Conservation (phyloP, 2,797 vertebrate species). For the Philypnodon macrostomus region DNA sequence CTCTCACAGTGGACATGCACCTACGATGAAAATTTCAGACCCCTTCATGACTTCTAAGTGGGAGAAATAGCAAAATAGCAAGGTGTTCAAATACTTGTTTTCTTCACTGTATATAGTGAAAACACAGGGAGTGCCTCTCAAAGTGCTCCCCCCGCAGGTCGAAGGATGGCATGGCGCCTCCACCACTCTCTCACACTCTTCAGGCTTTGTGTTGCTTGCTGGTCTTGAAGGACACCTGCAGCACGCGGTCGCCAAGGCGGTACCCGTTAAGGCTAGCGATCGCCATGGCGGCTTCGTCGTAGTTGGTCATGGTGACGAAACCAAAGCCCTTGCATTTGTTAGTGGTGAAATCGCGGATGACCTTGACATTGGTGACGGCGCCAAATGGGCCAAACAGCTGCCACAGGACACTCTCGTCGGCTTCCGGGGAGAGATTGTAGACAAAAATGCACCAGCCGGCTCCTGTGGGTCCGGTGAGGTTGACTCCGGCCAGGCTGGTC, state of each 20-base stretch:
- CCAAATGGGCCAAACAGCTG: constrained; percentile 98
- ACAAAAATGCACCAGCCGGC: constrained; percentile 98
- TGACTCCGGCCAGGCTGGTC: constrained; percentile 91
- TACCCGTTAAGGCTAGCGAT: constrained; percentile 97
- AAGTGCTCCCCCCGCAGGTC: constrained; percentile 63
- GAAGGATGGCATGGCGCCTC: constrained; percentile 58
- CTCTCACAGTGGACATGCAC: too few relatives aligned
- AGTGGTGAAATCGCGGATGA: constrained; percentile 96
- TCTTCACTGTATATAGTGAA: constrained; percentile 81
- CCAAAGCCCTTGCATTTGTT: constrained; percentile 99
- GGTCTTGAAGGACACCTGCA: constrained; percentile 99
- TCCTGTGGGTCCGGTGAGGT: constrained; percentile 85
- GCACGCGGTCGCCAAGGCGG: constrained; percentile 92
- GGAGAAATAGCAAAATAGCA: too few relatives aligned
- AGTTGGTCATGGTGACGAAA: constrained; percentile 99
- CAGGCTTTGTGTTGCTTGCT: constrained; percentile 98
- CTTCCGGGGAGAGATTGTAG: constrained; percentile 96
- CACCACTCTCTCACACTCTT: constrained; percentile 62
- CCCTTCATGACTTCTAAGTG: too few relatives aligned
- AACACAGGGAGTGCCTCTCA: constrained; percentile 73
- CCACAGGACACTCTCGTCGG: constrained; percentile 96
- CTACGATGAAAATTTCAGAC: too few relatives aligned
- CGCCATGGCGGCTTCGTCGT: constrained; percentile 96
- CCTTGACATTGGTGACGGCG: constrained; percentile 96
- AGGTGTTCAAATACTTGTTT: too few relatives aligned